These are phyloP conservation scores for Meiosimyza platycephala DNA, from an alignment of 2,888 invertebrate species.

Conservation along the genomic window DNA sequence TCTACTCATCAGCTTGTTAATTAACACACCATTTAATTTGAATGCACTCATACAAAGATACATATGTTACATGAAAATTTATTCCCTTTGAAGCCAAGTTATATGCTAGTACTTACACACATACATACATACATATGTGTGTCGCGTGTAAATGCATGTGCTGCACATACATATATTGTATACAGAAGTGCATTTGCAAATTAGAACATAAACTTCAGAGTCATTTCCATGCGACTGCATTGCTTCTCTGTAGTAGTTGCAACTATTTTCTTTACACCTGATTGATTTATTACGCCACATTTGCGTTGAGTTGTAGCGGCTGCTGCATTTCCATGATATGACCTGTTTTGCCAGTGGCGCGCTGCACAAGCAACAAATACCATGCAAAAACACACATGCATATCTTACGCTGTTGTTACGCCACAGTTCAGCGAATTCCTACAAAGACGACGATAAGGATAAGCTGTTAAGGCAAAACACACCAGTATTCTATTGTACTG, in stretches of 20 bases:
- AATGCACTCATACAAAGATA: too few relatives aligned
- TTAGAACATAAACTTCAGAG: slow-evolving; percentile 18
- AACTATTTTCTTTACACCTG: slow-evolving; percentile 25
- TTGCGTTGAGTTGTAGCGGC: slow-evolving; percentile 5
- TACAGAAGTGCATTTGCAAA: slow-evolving; percentile 21
- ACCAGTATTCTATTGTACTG: too few relatives aligned
- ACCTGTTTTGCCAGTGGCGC: slow-evolving; percentile 20
- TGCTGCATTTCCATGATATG: slow-evolving; percentile 25
- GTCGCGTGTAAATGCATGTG: background rate
- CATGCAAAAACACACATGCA: too few relatives aligned
- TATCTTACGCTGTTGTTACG: too few relatives aligned
- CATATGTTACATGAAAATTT: too few relatives aligned
- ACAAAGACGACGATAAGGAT: too few relatives aligned
- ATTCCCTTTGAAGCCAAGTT: too few relatives aligned
- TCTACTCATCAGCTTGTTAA: too few relatives aligned
- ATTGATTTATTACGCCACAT: slow-evolving; percentile 31
- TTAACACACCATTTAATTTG: too few relatives aligned
- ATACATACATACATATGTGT: background rate
- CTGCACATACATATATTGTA: background rate
- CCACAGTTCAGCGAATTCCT: too few relatives aligned
- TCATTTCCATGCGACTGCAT: slow-evolving; percentile 20
- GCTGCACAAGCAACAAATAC: background rate
- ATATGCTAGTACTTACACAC: too few relatives aligned
- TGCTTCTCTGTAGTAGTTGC: background rate
- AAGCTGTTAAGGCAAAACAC: too few relatives aligned